These are phyloP conservation scores for Microcebus murinus DNA, from an alignment of 2,113 vertebrate species.

Conservation along the genomic window DNA sequence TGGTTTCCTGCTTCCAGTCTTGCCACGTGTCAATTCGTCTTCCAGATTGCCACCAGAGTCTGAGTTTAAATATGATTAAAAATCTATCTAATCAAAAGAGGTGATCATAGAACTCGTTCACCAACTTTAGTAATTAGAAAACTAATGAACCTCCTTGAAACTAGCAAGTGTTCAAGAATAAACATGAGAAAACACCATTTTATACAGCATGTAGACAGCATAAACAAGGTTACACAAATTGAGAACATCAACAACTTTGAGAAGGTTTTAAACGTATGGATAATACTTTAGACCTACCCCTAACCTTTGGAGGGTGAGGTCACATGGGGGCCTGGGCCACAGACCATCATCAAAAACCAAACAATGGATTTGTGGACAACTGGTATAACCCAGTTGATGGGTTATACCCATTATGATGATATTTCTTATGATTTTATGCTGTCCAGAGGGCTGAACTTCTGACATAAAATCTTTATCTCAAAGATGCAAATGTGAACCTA, in stretches of 20 bases:
- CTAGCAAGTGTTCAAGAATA: conserved; percentile 61
- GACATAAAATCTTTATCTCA: conserved; percentile 72
- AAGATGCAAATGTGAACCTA: conserved; percentile 72
- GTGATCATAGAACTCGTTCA: conserved; percentile 43
- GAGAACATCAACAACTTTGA: conserved; percentile 13
- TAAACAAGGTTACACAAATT: not conserved
- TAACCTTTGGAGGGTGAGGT: conserved; percentile 10
- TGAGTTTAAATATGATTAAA: conserved; percentile 33
- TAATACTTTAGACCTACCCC: not conserved
- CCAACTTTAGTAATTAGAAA: conserved; percentile 61
- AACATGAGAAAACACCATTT: conserved; percentile 46
- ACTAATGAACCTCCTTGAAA: conserved; percentile 65
- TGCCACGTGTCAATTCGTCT: not conserved
- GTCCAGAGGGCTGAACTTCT: conserved; percentile 70
- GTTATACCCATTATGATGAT: not conserved
- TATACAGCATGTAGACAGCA: not conserved
- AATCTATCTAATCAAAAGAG: conserved; percentile 55
- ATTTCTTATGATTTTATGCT: conserved; percentile 53
- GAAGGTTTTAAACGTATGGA: not conserved
- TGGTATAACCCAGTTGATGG: not conserved
- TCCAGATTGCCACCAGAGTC: not conserved
- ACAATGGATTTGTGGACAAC: not conserved
- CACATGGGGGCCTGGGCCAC: not conserved
- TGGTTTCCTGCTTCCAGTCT: not conserved
- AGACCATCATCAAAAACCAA: conserved; percentile 12